Percentiles rank a stretch among this genome's conserved stretches.
Evolutionary conservation across 2,797 vertebrate genomes (phyloP).

Genomic region (Pangasius mekongensis): DNA sequence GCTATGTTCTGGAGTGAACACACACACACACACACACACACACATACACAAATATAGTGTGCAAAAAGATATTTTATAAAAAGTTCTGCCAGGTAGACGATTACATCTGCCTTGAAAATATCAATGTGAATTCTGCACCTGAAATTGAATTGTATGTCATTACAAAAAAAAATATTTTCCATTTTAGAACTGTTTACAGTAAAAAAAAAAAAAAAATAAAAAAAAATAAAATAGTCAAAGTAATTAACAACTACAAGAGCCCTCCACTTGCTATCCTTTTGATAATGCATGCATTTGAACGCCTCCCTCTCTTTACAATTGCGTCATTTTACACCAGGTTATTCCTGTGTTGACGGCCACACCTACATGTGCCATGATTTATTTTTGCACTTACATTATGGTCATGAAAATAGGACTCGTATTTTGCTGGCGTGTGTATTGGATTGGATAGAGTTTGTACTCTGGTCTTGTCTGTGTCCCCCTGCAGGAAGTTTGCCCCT

Average conservation of each 20-base stretch:
- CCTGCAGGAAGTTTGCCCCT: constrained; percentile 92
- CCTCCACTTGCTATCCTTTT: background rate
- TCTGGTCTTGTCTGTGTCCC: constrained; percentile 31
- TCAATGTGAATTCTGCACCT: background rate
- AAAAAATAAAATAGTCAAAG: background rate
- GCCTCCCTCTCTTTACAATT: background rate
- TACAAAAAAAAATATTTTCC: background rate
- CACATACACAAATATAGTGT: background rate
- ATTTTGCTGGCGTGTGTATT: background rate
- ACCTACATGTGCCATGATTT: background rate
- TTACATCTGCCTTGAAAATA: background rate
- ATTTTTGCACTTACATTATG: background rate
- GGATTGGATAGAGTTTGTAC: background rate
- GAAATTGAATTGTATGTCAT: background rate
- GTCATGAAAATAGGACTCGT: background rate
- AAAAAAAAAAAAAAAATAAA: background rate
- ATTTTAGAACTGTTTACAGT: background rate
- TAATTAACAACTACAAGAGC: background rate
- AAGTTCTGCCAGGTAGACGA: background rate
- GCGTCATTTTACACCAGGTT: background rate
- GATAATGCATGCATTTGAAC: background rate
- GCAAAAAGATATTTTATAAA: background rate
- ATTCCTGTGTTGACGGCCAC: background rate
- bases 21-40: background rate
- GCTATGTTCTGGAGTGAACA: background rate